Evolutionary conservation across 2,888 invertebrate genomes (phyloP), one percentile per base, ranked within the genome.

Genomic region (Dynastes tityus): DNA sequence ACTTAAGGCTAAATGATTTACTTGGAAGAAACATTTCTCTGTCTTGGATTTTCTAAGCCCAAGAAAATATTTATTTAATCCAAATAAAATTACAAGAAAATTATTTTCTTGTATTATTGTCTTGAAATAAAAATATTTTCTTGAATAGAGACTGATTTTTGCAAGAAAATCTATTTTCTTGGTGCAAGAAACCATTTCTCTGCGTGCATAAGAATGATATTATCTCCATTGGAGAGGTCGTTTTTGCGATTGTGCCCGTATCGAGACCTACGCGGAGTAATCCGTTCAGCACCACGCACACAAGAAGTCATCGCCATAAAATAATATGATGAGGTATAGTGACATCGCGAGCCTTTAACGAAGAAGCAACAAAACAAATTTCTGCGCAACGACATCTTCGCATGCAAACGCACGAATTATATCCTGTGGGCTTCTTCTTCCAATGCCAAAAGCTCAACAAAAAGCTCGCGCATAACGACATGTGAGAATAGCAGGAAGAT

Each of bases 381-480:
- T 74, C 68, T 40, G 73, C 45, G 45, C 45, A 22, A 49, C 73
- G 45, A 13, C 45, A 55, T 29, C 49, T 27, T 27, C 40, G 73
- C 73, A 74, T 74, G 73, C 73, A 63, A 74, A 74, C 73, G 73
- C 45, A 49, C 73, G 45, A 74, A 74, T 74, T 74, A 74, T 45
- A 22, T 45, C 61, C 27, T 16, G 45, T 45, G 55, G 71, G 45
- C 45, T 45, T 32, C 71, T 71, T 37, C 16, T 71, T 32, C 6
- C 37, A n/a, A 32, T 55, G 55, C 71, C 53, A 22, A 71, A 32
- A 70, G 37, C 71, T 37, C 22, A 16, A 55, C 37, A 71, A 71
- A 71, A 71, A 71, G 58, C 61, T 51, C 68, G 27, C 68, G 2
- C 49, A 58, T 45, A 61, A 74, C 40, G 73, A 61, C 61, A 61